Base-by-base conservation (phyloP, 2,113 vertebrate genomes). In the Alces alces region DNA sequence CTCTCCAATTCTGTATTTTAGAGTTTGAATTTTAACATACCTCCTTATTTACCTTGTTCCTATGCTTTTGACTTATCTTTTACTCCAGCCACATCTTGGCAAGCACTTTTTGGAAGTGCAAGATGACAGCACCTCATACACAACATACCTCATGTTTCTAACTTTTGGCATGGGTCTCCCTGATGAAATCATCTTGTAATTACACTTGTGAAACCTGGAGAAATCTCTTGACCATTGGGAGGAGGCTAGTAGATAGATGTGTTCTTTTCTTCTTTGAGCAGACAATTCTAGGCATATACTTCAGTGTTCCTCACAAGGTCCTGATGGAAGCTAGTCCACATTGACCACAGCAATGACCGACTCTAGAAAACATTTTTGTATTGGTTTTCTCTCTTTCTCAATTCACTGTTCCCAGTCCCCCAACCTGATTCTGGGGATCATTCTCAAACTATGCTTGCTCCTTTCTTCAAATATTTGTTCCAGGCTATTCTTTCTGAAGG, bases 401-500 rank as follows among this genome's bases (percentile, higher is more conserved):
- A 9, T 33, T 61, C 0, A 0, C 15, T 47, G 54, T 88, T 19
- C 23, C 27, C 1, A 6, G 9, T 17, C 14, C 6, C 8, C 6
- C 5, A 61, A 2, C 11, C 13, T 64, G 45, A 86, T 91, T 86
- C 89, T 85, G 39, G 2, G 25, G 30, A 76, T 86, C 6, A n/a
- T n/a, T 73, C 10, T 70, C n/a, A 70, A 95, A 76, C 61, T 60
- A 89, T 17, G 25, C 55, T 89, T 17, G 13, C 43, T 80, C n/a
- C 5, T 80, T 7, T 3, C 10, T 16, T 93, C n/a, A 80, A 80
- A 70, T 52, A 85, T 43, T 60, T 45, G 33, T 36, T 25, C 66
- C 17, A 91, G 13, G n/a, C 28, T 89, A 28, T 50, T 54, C 12
- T 86, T 86, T 90, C 70, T 86, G 33, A 39, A 91, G 60, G n/a